These are phyloP conservation scores for Ptilonorhynchus violaceus DNA, from an alignment of 2,113 vertebrate species.

Conservation along the genomic window DNA sequence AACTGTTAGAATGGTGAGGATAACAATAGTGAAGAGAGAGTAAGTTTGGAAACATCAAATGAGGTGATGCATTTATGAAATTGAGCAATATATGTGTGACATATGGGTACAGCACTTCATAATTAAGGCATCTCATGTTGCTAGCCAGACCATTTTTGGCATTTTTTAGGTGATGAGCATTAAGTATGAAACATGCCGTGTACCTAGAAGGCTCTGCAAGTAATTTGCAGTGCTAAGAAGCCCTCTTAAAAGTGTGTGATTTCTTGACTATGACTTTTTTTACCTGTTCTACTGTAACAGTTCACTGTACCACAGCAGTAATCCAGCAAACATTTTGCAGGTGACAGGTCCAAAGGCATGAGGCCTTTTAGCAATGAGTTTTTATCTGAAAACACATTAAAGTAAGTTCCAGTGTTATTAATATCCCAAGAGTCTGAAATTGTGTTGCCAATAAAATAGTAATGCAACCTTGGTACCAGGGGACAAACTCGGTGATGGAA, in stretches of 20 bases:
- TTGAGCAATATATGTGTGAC: accelerated
- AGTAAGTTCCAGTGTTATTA: background rate
- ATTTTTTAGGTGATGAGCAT: background rate
- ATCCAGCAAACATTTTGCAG: background rate
- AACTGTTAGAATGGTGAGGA: background rate
- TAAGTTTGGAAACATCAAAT: background rate
- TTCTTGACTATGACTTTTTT: background rate
- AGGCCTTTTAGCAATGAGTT: constrained; percentile 14
- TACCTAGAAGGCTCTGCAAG: background rate
- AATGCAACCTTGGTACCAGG: background rate
- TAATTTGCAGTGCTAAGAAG: background rate
- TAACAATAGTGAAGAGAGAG: background rate
- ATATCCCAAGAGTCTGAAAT: background rate
- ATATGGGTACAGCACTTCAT: background rate
- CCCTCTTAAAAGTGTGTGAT: background rate
- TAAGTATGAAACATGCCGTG: background rate
- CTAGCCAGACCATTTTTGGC: background rate
- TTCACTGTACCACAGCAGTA: background rate
- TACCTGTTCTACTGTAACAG: background rate
- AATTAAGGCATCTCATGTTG: background rate
- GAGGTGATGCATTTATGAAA: background rate
- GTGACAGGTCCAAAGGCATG: background rate
- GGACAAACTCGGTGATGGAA: background rate
- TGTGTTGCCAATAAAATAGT: background rate
- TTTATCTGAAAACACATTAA: background rate